Evolutionary conservation across 2,888 invertebrate genomes (phyloP).

Genomic region (Caradrina kadenii): DNA sequence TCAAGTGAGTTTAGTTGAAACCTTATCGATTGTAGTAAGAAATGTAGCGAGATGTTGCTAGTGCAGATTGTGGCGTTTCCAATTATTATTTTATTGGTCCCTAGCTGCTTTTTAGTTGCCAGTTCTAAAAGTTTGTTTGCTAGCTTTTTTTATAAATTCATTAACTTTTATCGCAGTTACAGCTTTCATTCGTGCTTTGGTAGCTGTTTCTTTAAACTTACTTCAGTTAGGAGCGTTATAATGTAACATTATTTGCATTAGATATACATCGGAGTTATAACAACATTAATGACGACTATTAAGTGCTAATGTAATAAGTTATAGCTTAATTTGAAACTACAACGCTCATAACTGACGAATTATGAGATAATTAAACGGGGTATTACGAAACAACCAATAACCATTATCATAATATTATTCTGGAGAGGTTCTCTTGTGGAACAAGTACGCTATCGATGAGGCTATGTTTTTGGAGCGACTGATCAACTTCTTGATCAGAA

Average conservation of each 20-base stretch:
- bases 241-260: neutral
- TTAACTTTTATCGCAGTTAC: neutral
- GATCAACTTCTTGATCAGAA: neutral
- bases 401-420: neutral
- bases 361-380: constrained; percentile 10
- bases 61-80: constrained; percentile 41
- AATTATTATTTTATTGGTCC: constrained; percentile 34
- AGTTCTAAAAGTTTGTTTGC: neutral
- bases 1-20: constrained; percentile 68
- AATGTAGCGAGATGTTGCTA: constrained; percentile 44
- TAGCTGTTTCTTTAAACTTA: neutral
- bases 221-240: neutral
- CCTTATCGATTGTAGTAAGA: constrained; percentile 69
- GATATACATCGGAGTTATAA: neutral
- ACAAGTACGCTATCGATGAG: neutral
- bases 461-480: neutral
- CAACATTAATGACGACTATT: neutral
- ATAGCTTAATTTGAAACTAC: constrained; percentile 22
- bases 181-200: constrained; percentile 14
- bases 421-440: neutral
- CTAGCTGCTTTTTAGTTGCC: constrained; percentile 23
- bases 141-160: constrained; percentile 17
- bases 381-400: neutral
- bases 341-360: constrained; percentile 1
- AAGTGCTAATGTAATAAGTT: constrained; percentile 1